A percentile compares a stretch with the other conserved stretches of the same genome.
These are phyloP conservation scores for Peribatodes rhomboidaria DNA, from an alignment of 2,888 invertebrate genomes.

Conservation along the genomic window DNA sequence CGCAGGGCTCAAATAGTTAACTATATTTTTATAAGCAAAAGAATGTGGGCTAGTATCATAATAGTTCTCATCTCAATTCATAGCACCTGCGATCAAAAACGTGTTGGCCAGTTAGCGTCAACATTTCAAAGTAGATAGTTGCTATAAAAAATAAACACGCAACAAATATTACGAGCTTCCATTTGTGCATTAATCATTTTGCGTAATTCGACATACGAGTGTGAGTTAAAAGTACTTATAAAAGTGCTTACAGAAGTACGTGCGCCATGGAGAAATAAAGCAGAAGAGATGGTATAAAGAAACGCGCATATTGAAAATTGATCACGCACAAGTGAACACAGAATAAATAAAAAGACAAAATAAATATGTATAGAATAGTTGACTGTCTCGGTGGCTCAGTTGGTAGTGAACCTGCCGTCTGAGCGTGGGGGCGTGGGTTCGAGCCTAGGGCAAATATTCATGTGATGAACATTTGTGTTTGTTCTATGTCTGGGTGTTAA, in stretches of 20 bases:
- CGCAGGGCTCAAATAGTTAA: too few relatives aligned
- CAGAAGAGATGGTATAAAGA: neutral
- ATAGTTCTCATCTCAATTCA: neutral
- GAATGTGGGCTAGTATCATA: too few relatives aligned
- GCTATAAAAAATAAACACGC: slow-evolving; percentile 6
- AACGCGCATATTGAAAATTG: neutral
- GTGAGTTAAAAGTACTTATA: slow-evolving; percentile 1
- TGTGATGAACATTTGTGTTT: too few relatives aligned
- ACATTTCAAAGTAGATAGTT: slow-evolving; percentile 6
- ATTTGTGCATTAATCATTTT: slow-evolving; percentile 39
- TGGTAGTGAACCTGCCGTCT: too few relatives aligned
- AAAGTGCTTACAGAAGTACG: slow-evolving; percentile 1
- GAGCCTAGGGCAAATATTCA: too few relatives aligned
- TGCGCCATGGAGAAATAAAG: neutral
- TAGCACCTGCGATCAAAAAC: neutral
- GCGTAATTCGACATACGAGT: slow-evolving; percentile 27
- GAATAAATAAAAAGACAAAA: too few relatives aligned
- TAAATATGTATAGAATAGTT: too few relatives aligned
- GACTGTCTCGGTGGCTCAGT: too few relatives aligned
- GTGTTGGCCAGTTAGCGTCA: neutral
- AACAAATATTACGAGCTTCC: slow-evolving; percentile 8
- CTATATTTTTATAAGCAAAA: too few relatives aligned
- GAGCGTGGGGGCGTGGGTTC: too few relatives aligned
- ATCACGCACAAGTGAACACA: too few relatives aligned
- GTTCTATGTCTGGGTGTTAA: too few relatives aligned